Conservation (phyloP, 30 jellyfish, hydroid and myxozoan species). For the Pseudorhiza aurosa region DNA sequence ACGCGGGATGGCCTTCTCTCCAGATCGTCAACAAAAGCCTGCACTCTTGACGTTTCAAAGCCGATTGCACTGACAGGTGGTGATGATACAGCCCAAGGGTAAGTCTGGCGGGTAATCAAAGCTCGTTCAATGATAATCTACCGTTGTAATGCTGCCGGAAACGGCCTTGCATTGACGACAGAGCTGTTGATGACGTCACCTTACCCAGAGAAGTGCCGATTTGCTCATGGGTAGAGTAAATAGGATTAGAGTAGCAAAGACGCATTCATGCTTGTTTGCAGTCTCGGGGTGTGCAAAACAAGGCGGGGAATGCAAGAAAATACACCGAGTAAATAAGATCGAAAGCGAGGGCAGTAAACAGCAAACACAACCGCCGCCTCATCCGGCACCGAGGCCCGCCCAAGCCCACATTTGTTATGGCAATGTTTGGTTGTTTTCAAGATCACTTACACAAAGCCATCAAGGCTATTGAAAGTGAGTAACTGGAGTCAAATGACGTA, state of each 20-base stretch:
- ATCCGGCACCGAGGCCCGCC: no score
- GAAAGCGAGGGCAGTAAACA: neutral
- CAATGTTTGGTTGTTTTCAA: no score
- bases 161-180: conserved; percentile 10
- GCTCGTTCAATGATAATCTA: conserved; percentile 25
- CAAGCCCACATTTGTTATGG: no score
- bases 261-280: conserved; percentile 31
- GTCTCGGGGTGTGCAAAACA: conserved; percentile 12
- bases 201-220: conserved; percentile 12
- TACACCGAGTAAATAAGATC: conserved; percentile 15
- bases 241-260: conserved; percentile 10
- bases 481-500: no score
- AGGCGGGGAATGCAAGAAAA: conserved; percentile 34
- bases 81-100: conserved; percentile 18
- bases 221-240: conserved; percentile 10
- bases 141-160: conserved; percentile 44
- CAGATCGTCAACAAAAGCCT: no score
- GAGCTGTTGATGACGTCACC: conserved; percentile 37
- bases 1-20: no score
- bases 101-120: conserved; percentile 23
- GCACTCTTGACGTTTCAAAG: no score
- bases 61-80: conserved; percentile 16
- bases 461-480: no score
- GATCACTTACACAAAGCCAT: no score
- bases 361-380: no score